Percentiles rank a stretch among this genome's conserved stretches.
phyloP scores from a whole-genome alignment of 37 sponge, comb jelly and placozoan species.

The Corticium candelabrum region DNA sequence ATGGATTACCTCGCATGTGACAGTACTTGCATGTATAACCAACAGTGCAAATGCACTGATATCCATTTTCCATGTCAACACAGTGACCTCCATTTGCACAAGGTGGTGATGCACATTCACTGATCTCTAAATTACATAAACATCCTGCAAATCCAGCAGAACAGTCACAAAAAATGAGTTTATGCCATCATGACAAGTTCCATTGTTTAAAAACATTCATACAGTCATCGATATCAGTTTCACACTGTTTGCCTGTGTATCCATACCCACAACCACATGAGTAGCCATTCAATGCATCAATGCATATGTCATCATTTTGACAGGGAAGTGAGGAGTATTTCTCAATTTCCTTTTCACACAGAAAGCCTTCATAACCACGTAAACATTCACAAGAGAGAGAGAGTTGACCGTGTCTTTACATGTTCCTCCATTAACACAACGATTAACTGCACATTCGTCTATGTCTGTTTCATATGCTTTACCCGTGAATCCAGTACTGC shows the following conservation, averaged over 20 bases:
- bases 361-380: neutral
- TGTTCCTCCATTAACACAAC: neutral
- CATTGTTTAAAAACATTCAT: too few species aligned
- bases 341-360: neutral
- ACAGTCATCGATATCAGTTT: too few species aligned
- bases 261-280: too few species aligned
- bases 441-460: neutral
- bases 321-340: neutral
- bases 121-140: conserved; percentile 28
- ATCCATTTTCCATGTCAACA: neutral
- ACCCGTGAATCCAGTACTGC: neutral
- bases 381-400: neutral
- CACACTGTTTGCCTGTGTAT: too few species aligned
- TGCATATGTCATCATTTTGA: too few species aligned
- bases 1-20: neutral
- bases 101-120: neutral
- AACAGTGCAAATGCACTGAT: conserved; percentile 10
- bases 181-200: neutral
- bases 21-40: neutral
- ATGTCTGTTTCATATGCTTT: neutral
- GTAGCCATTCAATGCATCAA: too few species aligned
- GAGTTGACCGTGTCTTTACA: too few species aligned
- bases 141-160: conserved; percentile 13
- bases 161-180: neutral
- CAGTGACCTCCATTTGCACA: conserved; percentile 18